A percentile compares a stretch with the other conserved stretches of the same genome.
Conservation (phyloP, 2,888 invertebrate genomes). For the Brenthis daphne region DNA sequence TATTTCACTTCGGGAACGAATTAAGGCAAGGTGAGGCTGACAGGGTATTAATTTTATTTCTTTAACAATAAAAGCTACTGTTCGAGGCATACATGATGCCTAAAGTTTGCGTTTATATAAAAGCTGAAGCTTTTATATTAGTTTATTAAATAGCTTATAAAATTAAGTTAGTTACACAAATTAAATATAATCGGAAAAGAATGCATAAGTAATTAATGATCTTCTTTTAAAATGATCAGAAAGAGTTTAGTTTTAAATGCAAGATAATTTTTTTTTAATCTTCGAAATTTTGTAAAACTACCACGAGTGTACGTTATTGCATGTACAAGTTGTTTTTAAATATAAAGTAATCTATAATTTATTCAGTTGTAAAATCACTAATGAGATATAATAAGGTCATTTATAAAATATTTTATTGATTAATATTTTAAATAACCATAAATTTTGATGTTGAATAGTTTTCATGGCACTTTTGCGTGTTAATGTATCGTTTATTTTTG, state of each 20-base stretch:
- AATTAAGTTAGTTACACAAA: constrained; percentile 16
- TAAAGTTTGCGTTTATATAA: constrained; percentile 11
- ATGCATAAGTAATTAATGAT: background rate
- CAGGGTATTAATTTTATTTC: constrained; percentile 55
- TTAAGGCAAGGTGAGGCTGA: constrained; percentile 48
- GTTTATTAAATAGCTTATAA: background rate
- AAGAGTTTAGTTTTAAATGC: too few species aligned
- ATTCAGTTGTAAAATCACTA: constrained; percentile 19
- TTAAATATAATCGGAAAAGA: constrained; percentile 4
- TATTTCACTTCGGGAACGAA: constrained; percentile 70
- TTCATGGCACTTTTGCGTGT: constrained; percentile 34
- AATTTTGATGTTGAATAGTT: constrained; percentile 31
- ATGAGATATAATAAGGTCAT: constrained; percentile 26
- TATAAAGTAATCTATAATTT: constrained; percentile 18
- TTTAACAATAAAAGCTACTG: constrained; percentile 43
- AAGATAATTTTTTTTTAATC: background rate
- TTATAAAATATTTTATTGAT: constrained; percentile 33
- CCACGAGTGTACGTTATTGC: background rate
- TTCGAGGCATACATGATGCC: constrained; percentile 25
- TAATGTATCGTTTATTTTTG: constrained; percentile 32
- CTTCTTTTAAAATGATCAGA: too few species aligned
- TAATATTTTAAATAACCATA: constrained; percentile 34
- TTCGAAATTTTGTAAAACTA: background rate
- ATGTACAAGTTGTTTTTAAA: background rate
- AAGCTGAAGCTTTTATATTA: too few species aligned